Evolutionary conservation across 2,113 vertebrate genomes (phyloP).

Genomic region (Rhipidura dahli): DNA sequence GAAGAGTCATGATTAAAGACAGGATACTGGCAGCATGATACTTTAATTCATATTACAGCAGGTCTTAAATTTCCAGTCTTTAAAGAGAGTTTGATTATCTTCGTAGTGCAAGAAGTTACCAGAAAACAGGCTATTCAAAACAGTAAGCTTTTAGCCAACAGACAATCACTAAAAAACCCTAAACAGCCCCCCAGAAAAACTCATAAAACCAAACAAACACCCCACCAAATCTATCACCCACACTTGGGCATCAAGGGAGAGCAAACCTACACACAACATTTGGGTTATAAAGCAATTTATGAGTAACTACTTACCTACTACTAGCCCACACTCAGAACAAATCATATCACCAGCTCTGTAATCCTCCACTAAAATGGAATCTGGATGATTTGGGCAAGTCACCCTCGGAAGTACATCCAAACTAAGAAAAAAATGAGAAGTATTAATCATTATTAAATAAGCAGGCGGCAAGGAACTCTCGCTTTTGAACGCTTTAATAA

Average conservation of each 20-base stretch:
- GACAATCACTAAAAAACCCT: background rate
- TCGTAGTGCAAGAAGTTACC: background rate
- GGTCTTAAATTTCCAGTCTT: background rate
- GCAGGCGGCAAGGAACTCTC: no score
- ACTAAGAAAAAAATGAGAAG: slow-evolving; percentile 53
- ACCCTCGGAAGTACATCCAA: slow-evolving; percentile 91
- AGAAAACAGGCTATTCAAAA: background rate
- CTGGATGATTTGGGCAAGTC: slow-evolving; percentile 95
- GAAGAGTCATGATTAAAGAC: background rate
- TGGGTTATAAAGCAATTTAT: background rate
- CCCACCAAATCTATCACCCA: background rate
- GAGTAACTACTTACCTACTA: slow-evolving; percentile 84
- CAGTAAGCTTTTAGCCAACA: background rate
- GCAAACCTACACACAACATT: background rate
- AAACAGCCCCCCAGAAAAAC: background rate
- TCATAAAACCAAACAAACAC: background rate
- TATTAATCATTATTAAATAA: background rate
- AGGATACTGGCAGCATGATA: background rate
- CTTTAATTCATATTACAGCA: background rate
- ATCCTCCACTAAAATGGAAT: slow-evolving; percentile 95
- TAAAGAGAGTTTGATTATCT: background rate
- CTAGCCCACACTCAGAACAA: slow-evolving; percentile 96
- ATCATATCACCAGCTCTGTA: slow-evolving; percentile 99
- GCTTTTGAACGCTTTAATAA: background rate
- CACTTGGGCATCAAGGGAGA: background rate